Base-by-base conservation (phyloP, 2,113 vertebrate genomes). In the Paraplagusia blochii region DNA sequence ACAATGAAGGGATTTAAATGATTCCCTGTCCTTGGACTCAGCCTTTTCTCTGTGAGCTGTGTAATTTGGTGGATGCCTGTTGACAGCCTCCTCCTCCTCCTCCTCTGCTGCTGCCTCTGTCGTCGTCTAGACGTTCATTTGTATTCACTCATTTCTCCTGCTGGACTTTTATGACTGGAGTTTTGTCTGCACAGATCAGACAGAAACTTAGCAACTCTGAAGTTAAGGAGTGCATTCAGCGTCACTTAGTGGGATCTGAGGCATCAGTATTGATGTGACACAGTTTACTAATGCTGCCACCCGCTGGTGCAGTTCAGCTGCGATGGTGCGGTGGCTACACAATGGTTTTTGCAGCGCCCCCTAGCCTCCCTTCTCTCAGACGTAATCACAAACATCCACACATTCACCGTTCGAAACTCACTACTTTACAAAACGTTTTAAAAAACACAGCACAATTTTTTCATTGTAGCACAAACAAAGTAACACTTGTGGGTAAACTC, bases 101-200 rank as follows among this genome's bases (percentile, higher is more conserved):
- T n/a, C n/a, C n/a, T n/a, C n/a, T n/a, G n/a, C n/a, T n/a, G n/a
- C n/a, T n/a, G n/a, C n/a, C n/a, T n/a, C n/a, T n/a, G n/a, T n/a
- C 45, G 59, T 71, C 74, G 81, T 89, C 76, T 61, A 80, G 72
- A 81, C 63, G 40, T 77, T 79, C 63, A 86, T 89, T 82, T 86
- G 69, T 81, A 85, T 82, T 84, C 81, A 59, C 64, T 59, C 74
- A 84, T 87, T 57, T 33, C 35, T 62, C 48, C 77, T 66, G 75
- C 74, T 68, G 66, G 76, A 82, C 60, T 69, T 73, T 79, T 18
- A 50, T 74, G 85, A 69, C 65, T 45, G 66, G 15, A 33, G 48
- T 55, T 76, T 44, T 66, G 72, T 83, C 44, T 73, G 72, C 66
- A 52, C 52, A 71, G 68, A 69, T 69, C 53, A 15, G 17, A 35